These are phyloP conservation scores for Thysanoteuthis rhombus DNA, from an alignment of 2,888 invertebrate species.

Conservation along the genomic window DNA sequence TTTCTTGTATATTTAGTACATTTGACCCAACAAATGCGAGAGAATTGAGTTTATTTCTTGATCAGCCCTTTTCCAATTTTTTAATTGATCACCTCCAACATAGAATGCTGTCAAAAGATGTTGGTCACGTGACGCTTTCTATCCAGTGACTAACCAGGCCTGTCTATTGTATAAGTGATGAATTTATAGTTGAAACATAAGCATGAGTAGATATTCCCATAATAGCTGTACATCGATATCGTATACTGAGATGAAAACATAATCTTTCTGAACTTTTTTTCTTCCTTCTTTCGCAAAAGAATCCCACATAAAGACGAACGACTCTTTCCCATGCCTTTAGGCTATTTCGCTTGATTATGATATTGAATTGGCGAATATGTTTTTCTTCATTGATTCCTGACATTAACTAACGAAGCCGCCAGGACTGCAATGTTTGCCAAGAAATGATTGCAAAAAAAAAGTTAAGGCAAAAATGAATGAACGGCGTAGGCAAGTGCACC, in stretches of 20 bases:
- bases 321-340: background rate
- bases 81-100: no score
- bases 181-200: background rate
- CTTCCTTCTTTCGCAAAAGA: background rate
- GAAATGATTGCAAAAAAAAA: background rate
- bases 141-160: no score
- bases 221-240: background rate
- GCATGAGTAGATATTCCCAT: background rate
- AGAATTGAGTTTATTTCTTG: no score
- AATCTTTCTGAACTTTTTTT: background rate
- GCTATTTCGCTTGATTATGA: background rate
- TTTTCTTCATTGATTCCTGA: constrained; percentile 12
- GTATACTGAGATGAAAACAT: background rate
- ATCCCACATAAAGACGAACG: background rate
- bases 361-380: background rate
- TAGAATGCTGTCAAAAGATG: no score
- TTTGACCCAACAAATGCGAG: no score
- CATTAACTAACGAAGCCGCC: constrained; percentile 12
- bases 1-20: no score
- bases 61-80: no score
- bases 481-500: background rate
- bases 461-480: background rate
- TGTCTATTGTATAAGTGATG: background rate
- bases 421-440: background rate
- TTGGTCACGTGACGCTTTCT: no score